Percentiles rank a stretch among this genome's conserved stretches.
Conservation (phyloP, 2,888 invertebrate genomes). For the Tenthredo livida region DNA sequence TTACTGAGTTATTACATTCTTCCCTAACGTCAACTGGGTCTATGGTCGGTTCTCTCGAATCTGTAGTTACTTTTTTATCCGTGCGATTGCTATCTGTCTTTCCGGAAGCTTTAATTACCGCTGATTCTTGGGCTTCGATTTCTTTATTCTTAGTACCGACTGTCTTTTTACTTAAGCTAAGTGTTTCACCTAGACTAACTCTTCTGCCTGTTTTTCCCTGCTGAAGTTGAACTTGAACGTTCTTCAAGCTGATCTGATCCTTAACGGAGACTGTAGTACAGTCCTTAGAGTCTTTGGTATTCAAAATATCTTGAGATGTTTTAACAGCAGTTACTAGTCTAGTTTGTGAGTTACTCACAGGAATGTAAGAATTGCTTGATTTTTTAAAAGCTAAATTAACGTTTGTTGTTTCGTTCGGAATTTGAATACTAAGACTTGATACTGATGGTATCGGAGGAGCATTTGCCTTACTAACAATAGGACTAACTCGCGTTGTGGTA, state of each 20-base stretch:
- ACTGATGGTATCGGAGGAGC: constrained; percentile 41
- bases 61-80: neutral
- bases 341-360: constrained; percentile 29
- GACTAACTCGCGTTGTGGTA: constrained; percentile 25
- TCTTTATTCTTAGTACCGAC: neutral
- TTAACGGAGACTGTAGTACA: constrained; percentile 63
- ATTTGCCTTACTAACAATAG: constrained; percentile 31
- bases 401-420: constrained; percentile 57
- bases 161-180: neutral
- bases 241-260: constrained; percentile 70
- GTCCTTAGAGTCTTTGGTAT: constrained; percentile 19
- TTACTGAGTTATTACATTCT: constrained; percentile 32
- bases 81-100: neutral
- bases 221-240: constrained; percentile 63
- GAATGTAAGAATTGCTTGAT: constrained; percentile 38
- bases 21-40: neutral
- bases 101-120: neutral
- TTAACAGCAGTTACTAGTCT: constrained; percentile 19
- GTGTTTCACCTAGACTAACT: constrained; percentile 58
- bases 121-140: neutral
- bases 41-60: neutral
- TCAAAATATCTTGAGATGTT: neutral
- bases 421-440: constrained; percentile 59
- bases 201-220: constrained; percentile 59
- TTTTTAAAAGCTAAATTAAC: constrained; percentile 25